A percentile compares a stretch with the other conserved stretches of the same genome.
phyloP scores from a whole-genome alignment of 2,888 invertebrate species.

The Griposia aprilina region DNA sequence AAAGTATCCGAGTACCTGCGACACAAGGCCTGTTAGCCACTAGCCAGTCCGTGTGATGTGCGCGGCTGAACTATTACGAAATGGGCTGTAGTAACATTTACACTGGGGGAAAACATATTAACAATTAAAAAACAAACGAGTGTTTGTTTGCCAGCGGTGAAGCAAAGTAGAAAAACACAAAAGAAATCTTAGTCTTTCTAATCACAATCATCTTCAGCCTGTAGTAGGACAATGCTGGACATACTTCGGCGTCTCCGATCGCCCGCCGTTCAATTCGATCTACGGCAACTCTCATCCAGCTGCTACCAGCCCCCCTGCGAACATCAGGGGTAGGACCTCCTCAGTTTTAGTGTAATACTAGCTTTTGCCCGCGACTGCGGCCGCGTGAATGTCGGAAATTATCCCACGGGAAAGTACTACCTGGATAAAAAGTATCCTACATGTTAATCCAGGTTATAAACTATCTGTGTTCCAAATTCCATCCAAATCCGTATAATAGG shows the following conservation, averaged over 20 bases:
- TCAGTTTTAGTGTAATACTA: too few species aligned
- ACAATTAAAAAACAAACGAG: not conserved
- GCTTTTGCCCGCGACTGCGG: too few species aligned
- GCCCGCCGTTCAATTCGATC: not conserved
- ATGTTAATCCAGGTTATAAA: too few species aligned
- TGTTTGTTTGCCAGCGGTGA: not conserved
- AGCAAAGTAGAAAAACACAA: not conserved
- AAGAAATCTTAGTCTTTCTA: not conserved
- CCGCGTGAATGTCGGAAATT: too few species aligned
- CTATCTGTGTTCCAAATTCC: too few species aligned
- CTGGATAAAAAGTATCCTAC: too few species aligned
- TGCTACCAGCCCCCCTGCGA: not conserved
- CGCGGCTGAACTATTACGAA: not conserved
- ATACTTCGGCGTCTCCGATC: not conserved
- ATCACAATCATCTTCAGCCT: not conserved
- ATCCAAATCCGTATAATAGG: too few species aligned
- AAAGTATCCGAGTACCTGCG: slow-evolving; percentile 95
- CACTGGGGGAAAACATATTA: not conserved
- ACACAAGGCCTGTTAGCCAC: not conserved
- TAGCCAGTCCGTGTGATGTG: not conserved
- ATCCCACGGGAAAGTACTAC: too few species aligned
- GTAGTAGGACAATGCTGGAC: not conserved
- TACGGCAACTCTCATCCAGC: not conserved
- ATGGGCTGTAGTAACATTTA: not conserved
- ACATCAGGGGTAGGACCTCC: not conserved